A percentile compares a stretch with the other conserved stretches of the same genome.
Evolutionary conservation across 2,113 vertebrate species (phyloP).

Genomic region (Sisor rabdophorus): DNA sequence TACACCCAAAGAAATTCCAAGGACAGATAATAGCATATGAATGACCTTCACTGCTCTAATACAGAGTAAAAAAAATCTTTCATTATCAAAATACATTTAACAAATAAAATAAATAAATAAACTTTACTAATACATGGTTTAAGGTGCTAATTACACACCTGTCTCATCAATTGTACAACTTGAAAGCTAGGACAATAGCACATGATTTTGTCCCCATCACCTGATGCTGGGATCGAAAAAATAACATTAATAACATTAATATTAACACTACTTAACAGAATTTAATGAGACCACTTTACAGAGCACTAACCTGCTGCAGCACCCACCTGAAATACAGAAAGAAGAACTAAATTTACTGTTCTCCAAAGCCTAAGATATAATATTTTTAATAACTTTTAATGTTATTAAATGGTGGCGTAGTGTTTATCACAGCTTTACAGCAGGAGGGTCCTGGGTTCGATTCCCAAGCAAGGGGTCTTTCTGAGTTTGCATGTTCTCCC

Average conservation of each 20-base stretch:
- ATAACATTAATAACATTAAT: slow-evolving; percentile 13
- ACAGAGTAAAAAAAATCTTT: no score
- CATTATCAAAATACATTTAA: no score
- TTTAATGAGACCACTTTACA: background rate
- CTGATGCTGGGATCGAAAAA: slow-evolving; percentile 45
- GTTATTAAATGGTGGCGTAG: no score
- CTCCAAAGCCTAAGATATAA: background rate
- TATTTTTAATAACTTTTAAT: no score
- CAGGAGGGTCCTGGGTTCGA: no score
- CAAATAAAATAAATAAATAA: no score
- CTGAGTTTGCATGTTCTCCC: no score
- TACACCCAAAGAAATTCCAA: no score
- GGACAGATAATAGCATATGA: no score
- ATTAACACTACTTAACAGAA: background rate
- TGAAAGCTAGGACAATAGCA: slow-evolving; percentile 25
- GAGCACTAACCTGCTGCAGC: slow-evolving; percentile 49
- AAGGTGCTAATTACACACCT: slow-evolving; percentile 8
- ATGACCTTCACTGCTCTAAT: no score
- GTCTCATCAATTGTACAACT: slow-evolving; percentile 15
- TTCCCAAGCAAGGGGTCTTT: no score
- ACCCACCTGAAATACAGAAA: slow-evolving; percentile 49
- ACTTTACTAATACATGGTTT: background rate
- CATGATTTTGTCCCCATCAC: slow-evolving; percentile 56
- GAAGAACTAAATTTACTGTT: background rate
- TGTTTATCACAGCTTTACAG: no score